Evolutionary conservation across 2,113 vertebrate genomes (phyloP).

Genomic region (Calyptomena viridis): DNA sequence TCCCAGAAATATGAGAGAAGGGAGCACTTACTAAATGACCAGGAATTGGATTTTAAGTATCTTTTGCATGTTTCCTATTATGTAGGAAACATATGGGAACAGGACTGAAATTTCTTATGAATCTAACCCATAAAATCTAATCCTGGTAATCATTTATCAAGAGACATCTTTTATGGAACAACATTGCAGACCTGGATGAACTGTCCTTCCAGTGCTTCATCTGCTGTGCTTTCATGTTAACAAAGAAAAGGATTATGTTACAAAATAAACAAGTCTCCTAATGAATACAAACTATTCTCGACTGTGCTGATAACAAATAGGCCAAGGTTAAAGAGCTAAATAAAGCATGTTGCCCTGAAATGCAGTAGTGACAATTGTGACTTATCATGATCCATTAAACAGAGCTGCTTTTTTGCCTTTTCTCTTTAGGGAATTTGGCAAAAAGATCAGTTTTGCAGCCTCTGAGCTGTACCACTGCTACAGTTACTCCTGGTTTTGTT

Average conservation of each 20-base stretch:
- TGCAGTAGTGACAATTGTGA: conserved; percentile 30
- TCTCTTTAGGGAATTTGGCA: conserved; percentile 29
- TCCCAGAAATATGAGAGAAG: not conserved
- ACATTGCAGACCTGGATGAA: conserved; percentile 8
- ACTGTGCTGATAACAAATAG: conserved; percentile 58
- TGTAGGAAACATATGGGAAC: conserved; percentile 59
- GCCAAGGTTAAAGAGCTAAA: conserved; percentile 65
- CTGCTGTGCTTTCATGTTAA: conserved; percentile 54
- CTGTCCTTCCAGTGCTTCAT: conserved; percentile 1
- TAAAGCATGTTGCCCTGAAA: conserved; percentile 42
- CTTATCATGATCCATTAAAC: conserved; percentile 15
- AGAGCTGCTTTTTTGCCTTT: conserved; percentile 4
- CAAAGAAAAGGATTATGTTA: conserved; percentile 64
- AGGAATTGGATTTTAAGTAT: not conserved
- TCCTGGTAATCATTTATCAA: conserved; percentile 60
- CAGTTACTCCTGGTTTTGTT: not conserved
- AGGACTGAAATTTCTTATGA: conserved; percentile 41
- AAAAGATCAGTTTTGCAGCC: conserved; percentile 34
- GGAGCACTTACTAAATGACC: not conserved
- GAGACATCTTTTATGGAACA: conserved; percentile 19
- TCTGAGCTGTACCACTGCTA: not conserved
- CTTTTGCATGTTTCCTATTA: conserved; percentile 61
- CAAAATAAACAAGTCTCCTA: conserved; percentile 55
- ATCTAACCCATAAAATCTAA: conserved; percentile 53
- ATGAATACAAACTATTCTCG: conserved; percentile 61